Percentiles rank a stretch among this genome's conserved stretches.
Conservation (phyloP, 2,888 invertebrate species). For the Pheosia tremula region DNA sequence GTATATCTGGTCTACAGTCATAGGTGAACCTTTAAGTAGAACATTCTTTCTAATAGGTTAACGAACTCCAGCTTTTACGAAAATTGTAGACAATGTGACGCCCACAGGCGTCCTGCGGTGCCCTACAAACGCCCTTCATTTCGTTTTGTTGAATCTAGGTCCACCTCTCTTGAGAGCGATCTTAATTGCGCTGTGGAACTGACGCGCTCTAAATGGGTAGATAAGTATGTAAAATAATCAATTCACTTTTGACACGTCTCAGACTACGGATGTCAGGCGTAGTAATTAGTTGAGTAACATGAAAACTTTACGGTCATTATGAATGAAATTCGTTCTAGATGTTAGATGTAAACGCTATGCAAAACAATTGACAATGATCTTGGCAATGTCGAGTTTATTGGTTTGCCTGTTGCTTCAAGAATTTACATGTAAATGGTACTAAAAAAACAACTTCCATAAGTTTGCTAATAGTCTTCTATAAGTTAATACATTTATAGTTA, state of each 20-base stretch:
- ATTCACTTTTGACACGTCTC: neutral
- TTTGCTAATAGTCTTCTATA: no score
- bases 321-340: neutral
- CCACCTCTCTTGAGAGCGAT: no score
- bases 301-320: neutral
- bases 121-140: constrained; percentile 58
- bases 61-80: constrained; percentile 36
- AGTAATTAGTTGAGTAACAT: neutral
- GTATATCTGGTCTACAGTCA: no score
- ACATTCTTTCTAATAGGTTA: constrained; percentile 31
- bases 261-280: neutral
- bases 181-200: no score
- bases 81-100: constrained; percentile 37
- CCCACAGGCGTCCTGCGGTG: constrained; percentile 42
- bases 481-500: no score
- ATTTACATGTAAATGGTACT: neutral
- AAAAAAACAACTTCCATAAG: no score
- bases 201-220: no score
- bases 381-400: neutral
- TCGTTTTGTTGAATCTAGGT: no score
- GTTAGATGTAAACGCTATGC: constrained; percentile 1
- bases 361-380: neutral
- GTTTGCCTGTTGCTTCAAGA: neutral
- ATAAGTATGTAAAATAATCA: neutral
- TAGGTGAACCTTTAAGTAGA: no score